A percentile compares a stretch with the other conserved stretches of the same genome.
These are phyloP conservation scores for Tringa solitaria DNA, from an alignment of 2,113 vertebrate species.

Conservation along the genomic window DNA sequence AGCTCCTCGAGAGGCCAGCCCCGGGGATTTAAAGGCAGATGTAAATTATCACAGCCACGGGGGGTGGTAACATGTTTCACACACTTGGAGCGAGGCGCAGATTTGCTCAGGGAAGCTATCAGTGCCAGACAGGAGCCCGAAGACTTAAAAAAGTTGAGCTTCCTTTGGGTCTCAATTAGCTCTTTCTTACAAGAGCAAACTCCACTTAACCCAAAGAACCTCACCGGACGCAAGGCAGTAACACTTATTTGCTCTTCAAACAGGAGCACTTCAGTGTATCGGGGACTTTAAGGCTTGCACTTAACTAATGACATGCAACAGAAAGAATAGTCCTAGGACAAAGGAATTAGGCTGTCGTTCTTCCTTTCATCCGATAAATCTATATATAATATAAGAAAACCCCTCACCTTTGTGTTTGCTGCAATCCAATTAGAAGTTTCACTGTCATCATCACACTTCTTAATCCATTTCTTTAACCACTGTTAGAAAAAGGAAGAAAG, in stretches of 20 bases:
- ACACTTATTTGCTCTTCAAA: background rate
- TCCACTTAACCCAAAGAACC: background rate
- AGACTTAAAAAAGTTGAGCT: background rate
- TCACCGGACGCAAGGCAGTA: background rate
- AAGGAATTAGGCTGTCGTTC: background rate
- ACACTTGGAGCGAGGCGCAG: background rate
- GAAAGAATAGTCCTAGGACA: background rate
- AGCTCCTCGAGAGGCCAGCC: background rate
- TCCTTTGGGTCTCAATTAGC: background rate
- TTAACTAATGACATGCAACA: background rate
- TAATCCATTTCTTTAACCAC: conserved; percentile 99
- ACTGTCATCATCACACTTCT: conserved; percentile 99
- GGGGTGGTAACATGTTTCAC: background rate
- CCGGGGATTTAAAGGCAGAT: conserved; percentile 20
- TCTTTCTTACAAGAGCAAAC: background rate
- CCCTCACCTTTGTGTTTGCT: conserved; percentile 95
- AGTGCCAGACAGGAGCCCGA: background rate
- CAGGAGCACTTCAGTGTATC: background rate
- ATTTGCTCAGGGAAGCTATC: background rate
- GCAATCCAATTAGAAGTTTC: conserved; percentile 99
- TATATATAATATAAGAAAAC: background rate
- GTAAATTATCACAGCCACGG: background rate
- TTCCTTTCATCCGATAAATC: background rate
- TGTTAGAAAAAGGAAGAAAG: conserved; percentile 49
- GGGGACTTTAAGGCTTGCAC: background rate